Base-by-base conservation (phyloP, 2,888 invertebrate genomes). In the Caenorhabditis sp. region DNA sequence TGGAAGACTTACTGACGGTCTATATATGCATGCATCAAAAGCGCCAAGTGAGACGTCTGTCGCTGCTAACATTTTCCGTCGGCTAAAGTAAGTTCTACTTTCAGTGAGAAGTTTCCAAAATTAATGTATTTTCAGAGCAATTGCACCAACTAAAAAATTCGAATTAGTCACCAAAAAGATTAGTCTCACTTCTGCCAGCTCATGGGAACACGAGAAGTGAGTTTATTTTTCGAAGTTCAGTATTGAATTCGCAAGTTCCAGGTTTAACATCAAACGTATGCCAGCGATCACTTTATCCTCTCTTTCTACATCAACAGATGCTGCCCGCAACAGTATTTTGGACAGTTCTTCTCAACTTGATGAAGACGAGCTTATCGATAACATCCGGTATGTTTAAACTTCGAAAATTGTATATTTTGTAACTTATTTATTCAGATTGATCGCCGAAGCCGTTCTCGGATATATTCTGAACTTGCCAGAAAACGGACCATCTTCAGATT, bases 1-100 rank as follows among this genome's bases (percentile, higher is more conserved):
- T 36, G 84, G 82, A 27, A 75, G 80, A 10, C 90, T 91, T 0
- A 68, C 68, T 17, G 90, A 91, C 0, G 91, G 92, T 31, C 89
- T 97, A 1, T 92, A 92, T 81, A 92, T 96, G 90, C 97, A 99
- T 89, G 96, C 97, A 8, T 97, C 97, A 0, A 96, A 97, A 89
- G 94, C 95, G 0, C 97, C 93, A 86, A 92, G 95, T 21, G 94
- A 93, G 63, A 93, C 93, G 0, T 91, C 93, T 0, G 92, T 93
- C 7, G 88, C 89, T 54, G 80, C 84, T 27, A 89, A 91, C 78
- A 88, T 86, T 26, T 88, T 84, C 50, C 67, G 76, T 65, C 67
- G 77, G 57, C 63, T 79, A 23, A 67, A 62, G 58, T 63, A 63
- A 17, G 43, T 25, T 27, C 17, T 43, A 31, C 49, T 21, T 21